A percentile compares a stretch with the other conserved stretches of the same genome.
phyloP scores from a whole-genome alignment of 1,140 invertebrate species.

The Eriocheir sinensis region DNA sequence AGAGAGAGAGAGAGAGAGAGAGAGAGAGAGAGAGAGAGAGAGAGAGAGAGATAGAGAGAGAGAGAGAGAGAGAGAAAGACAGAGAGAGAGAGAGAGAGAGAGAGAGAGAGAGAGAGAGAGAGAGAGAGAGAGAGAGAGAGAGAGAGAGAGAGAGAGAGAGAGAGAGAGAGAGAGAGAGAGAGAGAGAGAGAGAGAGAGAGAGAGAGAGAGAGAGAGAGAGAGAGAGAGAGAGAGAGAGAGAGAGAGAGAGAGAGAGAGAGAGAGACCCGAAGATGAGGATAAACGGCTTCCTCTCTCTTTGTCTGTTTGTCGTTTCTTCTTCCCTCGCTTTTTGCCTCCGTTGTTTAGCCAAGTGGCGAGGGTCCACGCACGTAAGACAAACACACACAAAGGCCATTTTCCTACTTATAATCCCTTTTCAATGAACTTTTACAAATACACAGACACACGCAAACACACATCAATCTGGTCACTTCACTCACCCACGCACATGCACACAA shows the following conservation, averaged over 20 bases:
- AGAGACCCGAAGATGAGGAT: neutral
- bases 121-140: conserved; percentile 21
- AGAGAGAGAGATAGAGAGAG: neutral
- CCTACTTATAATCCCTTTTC: too few relatives aligned
- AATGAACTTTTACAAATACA: too few relatives aligned
- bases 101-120: neutral
- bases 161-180: conserved; percentile 38
- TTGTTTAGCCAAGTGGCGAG: too few relatives aligned
- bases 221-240: neutral
- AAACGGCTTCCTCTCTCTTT: too few relatives aligned
- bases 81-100: neutral
- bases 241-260: neutral
- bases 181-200: conserved; percentile 35
- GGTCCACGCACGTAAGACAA: too few relatives aligned
- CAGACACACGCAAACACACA: too few relatives aligned
- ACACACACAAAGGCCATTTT: too few relatives aligned
- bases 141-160: conserved; percentile 17
- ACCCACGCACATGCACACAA: too few relatives aligned
- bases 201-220: conserved; percentile 38
- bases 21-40: neutral
- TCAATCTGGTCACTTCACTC: too few relatives aligned
- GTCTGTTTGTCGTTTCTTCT: too few relatives aligned
- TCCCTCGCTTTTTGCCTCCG: too few relatives aligned
- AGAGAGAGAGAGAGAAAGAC: neutral
- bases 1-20: neutral